phyloP scores from a whole-genome alignment of 1,140 invertebrate genomes.

The Eufriesea mexicana region DNA sequence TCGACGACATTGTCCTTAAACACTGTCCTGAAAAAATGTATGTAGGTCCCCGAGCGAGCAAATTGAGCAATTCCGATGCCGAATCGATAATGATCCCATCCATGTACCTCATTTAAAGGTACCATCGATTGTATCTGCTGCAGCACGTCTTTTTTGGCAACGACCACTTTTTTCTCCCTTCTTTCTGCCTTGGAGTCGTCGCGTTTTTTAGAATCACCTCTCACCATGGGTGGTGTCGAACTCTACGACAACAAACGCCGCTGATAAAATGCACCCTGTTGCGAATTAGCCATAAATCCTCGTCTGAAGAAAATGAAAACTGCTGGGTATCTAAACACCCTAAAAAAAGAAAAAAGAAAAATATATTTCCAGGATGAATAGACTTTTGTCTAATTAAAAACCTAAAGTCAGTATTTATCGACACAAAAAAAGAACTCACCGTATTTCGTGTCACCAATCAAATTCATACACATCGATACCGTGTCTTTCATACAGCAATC shows the following conservation, averaged over 20 bases:
- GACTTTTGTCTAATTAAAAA: background rate
- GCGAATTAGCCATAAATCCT: background rate
- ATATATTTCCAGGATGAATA: background rate
- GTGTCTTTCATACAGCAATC: no score
- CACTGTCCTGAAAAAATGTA: background rate
- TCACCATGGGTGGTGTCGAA: slow-evolving; percentile 39
- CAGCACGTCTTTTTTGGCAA: slow-evolving; percentile 35
- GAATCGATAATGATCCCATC: slow-evolving; percentile 58
- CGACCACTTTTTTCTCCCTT: slow-evolving; percentile 40
- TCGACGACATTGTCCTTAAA: background rate
- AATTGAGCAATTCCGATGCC: slow-evolving; percentile 62
- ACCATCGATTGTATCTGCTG: slow-evolving; percentile 18
- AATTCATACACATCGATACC: no score
- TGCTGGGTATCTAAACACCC: background rate
- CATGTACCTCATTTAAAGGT: slow-evolving; percentile 14
- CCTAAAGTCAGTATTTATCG: no score
- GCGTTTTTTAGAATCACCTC: slow-evolving; percentile 19
- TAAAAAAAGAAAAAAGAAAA: background rate
- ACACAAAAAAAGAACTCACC: background rate
- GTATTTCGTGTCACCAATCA: no score
- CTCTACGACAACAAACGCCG: background rate
- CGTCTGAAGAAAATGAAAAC: slow-evolving; percentile 2
- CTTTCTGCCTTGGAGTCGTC: background rate
- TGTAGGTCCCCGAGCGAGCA: slow-evolving; percentile 12
- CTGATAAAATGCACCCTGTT: background rate